phyloP scores from a whole-genome alignment of 2,888 invertebrate genomes.

The Brenthis daphne region DNA sequence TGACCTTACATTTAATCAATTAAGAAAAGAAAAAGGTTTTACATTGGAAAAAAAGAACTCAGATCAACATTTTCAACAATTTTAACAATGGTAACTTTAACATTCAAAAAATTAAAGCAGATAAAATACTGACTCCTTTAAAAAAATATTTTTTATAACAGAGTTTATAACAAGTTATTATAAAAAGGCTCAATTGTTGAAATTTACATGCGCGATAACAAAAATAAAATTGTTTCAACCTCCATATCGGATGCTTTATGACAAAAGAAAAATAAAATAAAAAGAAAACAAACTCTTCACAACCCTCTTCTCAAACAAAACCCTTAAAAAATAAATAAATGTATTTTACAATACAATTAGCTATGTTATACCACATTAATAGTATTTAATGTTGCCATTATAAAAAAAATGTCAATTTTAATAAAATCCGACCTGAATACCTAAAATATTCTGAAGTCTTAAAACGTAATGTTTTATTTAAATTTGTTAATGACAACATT shows the following conservation, averaged over 20 bases:
- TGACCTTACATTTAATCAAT: constrained; percentile 3
- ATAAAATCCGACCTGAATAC: neutral
- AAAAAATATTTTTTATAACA: neutral
- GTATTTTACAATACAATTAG: constrained; percentile 26
- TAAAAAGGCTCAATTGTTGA: neutral
- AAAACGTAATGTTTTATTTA: neutral
- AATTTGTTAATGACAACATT: neutral
- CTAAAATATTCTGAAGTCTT: neutral
- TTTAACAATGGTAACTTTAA: constrained; percentile 38
- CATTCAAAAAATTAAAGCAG: constrained; percentile 1
- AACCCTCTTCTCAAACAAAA: constrained; percentile 50
- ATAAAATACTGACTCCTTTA: neutral
- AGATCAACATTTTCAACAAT: constrained; percentile 24
- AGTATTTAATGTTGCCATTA: constrained; percentile 5
- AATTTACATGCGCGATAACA: constrained; percentile 30
- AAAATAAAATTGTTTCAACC: constrained; percentile 20
- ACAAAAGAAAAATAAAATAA: constrained; percentile 47
- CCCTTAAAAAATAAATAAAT: constrained; percentile 44
- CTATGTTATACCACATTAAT: constrained; percentile 32
- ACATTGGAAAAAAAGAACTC: constrained; percentile 10
- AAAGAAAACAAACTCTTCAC: constrained; percentile 51
- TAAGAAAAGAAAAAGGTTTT: neutral
- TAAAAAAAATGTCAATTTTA: neutral
- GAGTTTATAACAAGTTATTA: neutral
- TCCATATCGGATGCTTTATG: constrained; percentile 13